Base-by-base conservation (phyloP, 2,797 vertebrate genomes). In the Limnodromus scolopaceus region DNA sequence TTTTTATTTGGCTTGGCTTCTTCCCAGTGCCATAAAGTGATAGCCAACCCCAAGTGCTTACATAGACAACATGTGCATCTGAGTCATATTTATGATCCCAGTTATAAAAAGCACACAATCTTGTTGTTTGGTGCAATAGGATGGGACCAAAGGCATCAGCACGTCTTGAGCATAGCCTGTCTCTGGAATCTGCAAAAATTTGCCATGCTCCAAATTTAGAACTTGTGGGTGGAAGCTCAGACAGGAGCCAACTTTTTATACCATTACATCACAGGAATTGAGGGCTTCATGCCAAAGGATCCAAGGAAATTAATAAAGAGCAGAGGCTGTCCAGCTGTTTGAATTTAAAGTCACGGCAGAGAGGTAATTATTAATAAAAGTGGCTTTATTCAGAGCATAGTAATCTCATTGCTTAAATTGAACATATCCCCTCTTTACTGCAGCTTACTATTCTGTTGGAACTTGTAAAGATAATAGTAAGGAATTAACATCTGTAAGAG, bases 181-280 rank as follows among this genome's bases (percentile, higher is more conserved):
- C 92, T 97, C 91, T 97, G 93, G 93, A 97, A 97, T 98, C 94
- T 94, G 89, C 80, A 95, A 96, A 97, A 97, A 98, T 98, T 92
- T 95, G 96, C 96, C 96, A 76, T 94, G 95, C 91, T 98, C 98
- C 97, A 98, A 98, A 98, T 98, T 98, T 98, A 98, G 97, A 96
- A 93, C 95, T 97, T 68, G 85, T 97, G 97, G 97, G 97, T 78
- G 69, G 97, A 97, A 95, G 58, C 92, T 82, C 87, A 64, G 94
- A 92, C 95, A 90, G 94, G 85, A 97, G 97, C 96, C 97, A 95
- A 96, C 96, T 95, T 97, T 97, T 97, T 97, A 96, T 95, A 92
- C 96, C 63, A 95, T 98, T 98, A 97, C 98, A 97, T 98, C 98
- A 98, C 94, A 95, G 93, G 96, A 97, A 96, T 93, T 41, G 49